Base-by-base conservation (phyloP, 92 coral and sea anemone genomes). In the Virgularia gustaviana region DNA sequence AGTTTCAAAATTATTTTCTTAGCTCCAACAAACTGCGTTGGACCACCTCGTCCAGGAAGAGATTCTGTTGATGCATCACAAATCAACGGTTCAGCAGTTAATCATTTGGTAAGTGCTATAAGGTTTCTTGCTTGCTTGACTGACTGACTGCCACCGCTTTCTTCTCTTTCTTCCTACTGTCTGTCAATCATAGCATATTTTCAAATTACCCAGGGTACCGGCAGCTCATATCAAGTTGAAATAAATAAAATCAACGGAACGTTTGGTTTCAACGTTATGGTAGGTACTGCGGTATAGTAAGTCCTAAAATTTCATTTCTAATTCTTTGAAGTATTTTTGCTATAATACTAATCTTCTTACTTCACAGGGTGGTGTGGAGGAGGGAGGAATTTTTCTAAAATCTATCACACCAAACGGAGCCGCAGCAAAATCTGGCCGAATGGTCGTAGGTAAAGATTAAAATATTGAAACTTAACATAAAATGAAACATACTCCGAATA, bases 321-420 rank as follows among this genome's bases (percentile, higher is more conserved):
- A 6, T 37, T 27, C 25, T 19, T 19, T 49, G 18, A n/a, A 11
- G 23, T 18, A 42, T 7, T 64, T 15, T 12, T 12, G 28, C n/a
- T 63, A 53, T 2, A 54, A 34, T 9, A 7, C 32, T 37, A 38
- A 18, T n/a, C n/a, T n/a, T n/a, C n/a, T n/a, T n/a, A n/a, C n/a
- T 35, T 52, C 44, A 12, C 74, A 90, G 97, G 97, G 97, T 49
- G 97, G 97, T 0, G 84, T 86, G 15, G 96, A 91, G 61, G 72
- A 89, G 55, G 96, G 96, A 2, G 97, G 97, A 18, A 91, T 91
- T 28, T 91, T 89, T 43, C 81, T 91, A 2, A 91, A 91, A 51
- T 89, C 97, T 3, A 79, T 89, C 90, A 86, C 97, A 9, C 88
- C 88, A 1, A 90, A 89, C 45, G 97, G 97, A 36, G 83, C 97